A percentile compares a stretch with the other conserved stretches of the same genome.
phyloP scores from a whole-genome alignment of 2,888 invertebrate species.

The Acanthoscelides obtectus region DNA sequence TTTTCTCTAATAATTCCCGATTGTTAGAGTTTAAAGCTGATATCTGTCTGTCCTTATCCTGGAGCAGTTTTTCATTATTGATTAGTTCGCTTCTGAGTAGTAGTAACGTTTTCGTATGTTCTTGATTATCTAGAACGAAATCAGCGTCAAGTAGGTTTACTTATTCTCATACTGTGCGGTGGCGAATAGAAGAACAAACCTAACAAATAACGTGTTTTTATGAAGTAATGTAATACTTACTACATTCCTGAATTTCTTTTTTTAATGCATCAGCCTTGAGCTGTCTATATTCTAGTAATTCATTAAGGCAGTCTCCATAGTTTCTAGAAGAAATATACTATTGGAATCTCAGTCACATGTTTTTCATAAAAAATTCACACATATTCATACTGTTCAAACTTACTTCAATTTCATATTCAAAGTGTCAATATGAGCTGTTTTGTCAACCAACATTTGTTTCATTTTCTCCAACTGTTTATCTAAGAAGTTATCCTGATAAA shows the following conservation, averaged over 20 bases:
- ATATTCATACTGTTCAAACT: slow-evolving; percentile 5
- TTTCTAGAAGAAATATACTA: slow-evolving; percentile 21
- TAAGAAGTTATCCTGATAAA: not conserved
- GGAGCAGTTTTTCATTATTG: slow-evolving; percentile 28
- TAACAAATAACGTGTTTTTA: no score
- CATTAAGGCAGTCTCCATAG: slow-evolving; percentile 30
- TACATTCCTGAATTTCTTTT: slow-evolving; percentile 30
- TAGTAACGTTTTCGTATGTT: slow-evolving; percentile 28
- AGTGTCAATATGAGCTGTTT: slow-evolving; percentile 33
- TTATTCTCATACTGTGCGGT: not conserved
- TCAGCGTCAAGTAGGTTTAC: not conserved
- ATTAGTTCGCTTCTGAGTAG: slow-evolving; percentile 34
- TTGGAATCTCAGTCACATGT: not conserved
- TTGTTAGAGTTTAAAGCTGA: slow-evolving; percentile 30
- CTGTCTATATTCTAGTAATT: slow-evolving; percentile 34
- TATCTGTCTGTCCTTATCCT: slow-evolving; percentile 35
- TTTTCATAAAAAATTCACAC: not conserved
- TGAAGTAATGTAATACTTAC: slow-evolving; percentile 17
- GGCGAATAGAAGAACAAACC: not conserved
- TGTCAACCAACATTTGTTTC: slow-evolving; percentile 36
- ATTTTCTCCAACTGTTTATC: slow-evolving; percentile 29
- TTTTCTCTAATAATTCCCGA: slow-evolving; percentile 34
- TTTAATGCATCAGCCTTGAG: slow-evolving; percentile 28
- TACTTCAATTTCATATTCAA: slow-evolving; percentile 33
- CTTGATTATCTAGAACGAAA: slow-evolving; percentile 25